Evolutionary conservation across 2,797 vertebrate species (phyloP).

Genomic region (Chaunax sp.): DNA sequence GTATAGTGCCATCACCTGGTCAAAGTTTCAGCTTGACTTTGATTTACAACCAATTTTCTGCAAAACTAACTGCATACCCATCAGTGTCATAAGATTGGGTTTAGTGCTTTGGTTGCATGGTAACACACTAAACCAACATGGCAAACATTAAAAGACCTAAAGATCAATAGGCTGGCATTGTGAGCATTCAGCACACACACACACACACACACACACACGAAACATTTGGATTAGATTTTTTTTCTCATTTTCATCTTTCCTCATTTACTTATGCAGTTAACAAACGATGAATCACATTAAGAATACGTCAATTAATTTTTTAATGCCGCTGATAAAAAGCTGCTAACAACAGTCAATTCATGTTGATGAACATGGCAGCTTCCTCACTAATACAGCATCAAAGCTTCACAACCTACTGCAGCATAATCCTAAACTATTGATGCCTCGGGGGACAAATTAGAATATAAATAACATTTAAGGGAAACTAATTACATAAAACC

Average conservation of each 20-base stretch:
- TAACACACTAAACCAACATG: neutral
- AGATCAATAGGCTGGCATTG: neutral
- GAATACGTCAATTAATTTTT: neutral
- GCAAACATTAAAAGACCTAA: neutral
- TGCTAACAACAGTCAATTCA: neutral
- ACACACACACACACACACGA: too few relatives aligned
- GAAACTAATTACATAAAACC: constrained; percentile 37
- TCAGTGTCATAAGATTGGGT: neutral
- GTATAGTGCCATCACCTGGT: neutral
- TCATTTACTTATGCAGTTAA: neutral
- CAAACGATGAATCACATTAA: neutral
- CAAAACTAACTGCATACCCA: neutral
- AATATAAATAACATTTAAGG: constrained; percentile 40
- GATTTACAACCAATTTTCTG: neutral
- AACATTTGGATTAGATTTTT: neutral
- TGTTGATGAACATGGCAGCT: constrained; percentile 4
- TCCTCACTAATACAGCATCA: constrained; percentile 3
- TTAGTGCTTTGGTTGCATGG: neutral
- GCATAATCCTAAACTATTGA: neutral
- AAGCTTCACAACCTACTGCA: neutral
- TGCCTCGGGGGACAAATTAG: neutral
- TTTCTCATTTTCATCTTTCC: neutral
- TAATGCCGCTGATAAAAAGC: neutral
- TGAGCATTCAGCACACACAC: neutral
- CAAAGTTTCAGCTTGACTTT: neutral